Percentiles rank a stretch among this genome's conserved stretches.
These are phyloP conservation scores for Psephotus haematonotus DNA, from an alignment of 2,113 vertebrate genomes.

Conservation along the genomic window DNA sequence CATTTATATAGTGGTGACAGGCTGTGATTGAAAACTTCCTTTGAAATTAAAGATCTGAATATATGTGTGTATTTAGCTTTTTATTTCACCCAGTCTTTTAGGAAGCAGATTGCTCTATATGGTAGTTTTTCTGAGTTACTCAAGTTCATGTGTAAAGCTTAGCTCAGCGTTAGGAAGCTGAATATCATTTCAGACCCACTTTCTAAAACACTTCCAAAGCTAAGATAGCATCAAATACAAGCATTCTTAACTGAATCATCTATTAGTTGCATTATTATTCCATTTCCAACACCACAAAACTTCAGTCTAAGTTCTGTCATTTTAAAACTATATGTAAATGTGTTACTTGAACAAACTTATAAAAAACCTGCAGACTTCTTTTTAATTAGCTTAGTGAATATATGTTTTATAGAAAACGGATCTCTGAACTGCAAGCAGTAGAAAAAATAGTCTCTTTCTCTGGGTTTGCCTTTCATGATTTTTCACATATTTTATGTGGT, in stretches of 20 bases:
- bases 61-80: constrained; percentile 3
- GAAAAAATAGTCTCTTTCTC: background rate
- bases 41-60: constrained; percentile 23
- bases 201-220: background rate
- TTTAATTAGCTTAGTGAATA: background rate
- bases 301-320: background rate
- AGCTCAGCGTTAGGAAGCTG: background rate
- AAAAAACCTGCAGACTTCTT: background rate
- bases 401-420: background rate
- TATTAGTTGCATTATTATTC: background rate
- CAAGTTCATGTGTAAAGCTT: background rate
- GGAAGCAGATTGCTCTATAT: background rate
- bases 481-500: constrained; percentile 10
- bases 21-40: constrained; percentile 16
- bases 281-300: background rate
- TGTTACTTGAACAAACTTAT: background rate
- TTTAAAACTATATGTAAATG: background rate
- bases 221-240: background rate
- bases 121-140: background rate
- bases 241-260: background rate
- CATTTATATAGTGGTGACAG: background rate
- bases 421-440: background rate
- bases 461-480: background rate
- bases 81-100: constrained; percentile 1
- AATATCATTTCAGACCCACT: background rate